Evolutionary conservation across 1,140 invertebrate species (phyloP), one percentile per base, ranked within the genome.

Genomic region (Chymomyza costata): DNA sequence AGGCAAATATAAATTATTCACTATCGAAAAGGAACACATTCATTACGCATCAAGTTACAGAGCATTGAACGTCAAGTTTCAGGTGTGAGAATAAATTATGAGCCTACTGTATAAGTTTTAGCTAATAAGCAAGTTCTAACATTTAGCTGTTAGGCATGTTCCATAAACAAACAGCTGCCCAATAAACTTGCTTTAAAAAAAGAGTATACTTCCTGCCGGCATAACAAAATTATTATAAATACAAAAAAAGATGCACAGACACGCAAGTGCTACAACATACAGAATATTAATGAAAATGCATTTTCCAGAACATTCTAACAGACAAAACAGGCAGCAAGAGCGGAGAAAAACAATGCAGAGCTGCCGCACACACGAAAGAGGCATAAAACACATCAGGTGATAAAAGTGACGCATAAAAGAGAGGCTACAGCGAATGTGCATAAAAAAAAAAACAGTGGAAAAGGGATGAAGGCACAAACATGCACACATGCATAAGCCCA

Each of bases 401-500:
- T 19, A 60, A 52, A 44, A 39, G 28, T 14, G 18, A 34, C 39
- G 40, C 19, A 28, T 16, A 47, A 14, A 55, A 45, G 39, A 39
- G 16, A n/a, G n/a, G n/a, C n/a, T n/a, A n/a, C 35, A 39, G 6
- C 38, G 2, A 43, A 41, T 13, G 14, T 15, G 14, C 39, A 35
- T 25, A 28, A 7, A 11, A 17, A 28, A 52, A 19, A 6, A 18
- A 11, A 52, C 15, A 18, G 30, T n/a, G 13, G 11, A 3, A 62
- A 61, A 65, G 62, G 62, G 62, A 56, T 61, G 50, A 56, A 51
- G 58, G 38, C 21, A 48, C n/a, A n/a, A n/a, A n/a, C n/a, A n/a
- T n/a, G n/a, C n/a, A 35, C 18, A 8, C 17, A 16, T 30, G 8
- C 25, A 46, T 28, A 14, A 10, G 15, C 28, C 25, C 30, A 14